Percentiles rank a stretch among this genome's conserved stretches.
These are phyloP conservation scores for Lacerta bilineata DNA, from an alignment of 2,797 vertebrate genomes.

Conservation along the genomic window DNA sequence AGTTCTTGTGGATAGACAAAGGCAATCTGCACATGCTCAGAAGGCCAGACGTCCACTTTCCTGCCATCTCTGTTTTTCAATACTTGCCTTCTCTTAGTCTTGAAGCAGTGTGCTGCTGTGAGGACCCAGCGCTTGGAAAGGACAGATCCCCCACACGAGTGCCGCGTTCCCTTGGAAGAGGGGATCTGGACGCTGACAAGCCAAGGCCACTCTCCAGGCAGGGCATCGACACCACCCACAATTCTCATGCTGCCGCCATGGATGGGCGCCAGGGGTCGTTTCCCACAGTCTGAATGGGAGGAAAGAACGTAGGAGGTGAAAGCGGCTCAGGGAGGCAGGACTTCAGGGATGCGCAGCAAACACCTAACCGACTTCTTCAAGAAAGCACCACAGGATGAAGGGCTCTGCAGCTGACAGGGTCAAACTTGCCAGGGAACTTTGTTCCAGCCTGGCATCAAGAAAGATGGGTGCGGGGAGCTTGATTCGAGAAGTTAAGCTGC, in stretches of 20 bases:
- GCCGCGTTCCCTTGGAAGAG: slow-evolving; percentile 7
- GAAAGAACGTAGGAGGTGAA: no score
- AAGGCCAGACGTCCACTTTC: background rate
- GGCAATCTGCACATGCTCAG: background rate
- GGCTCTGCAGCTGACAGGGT: background rate
- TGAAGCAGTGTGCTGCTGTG: slow-evolving; percentile 63
- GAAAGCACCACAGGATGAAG: background rate
- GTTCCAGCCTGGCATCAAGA: background rate
- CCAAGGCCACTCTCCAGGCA: slow-evolving; percentile 61
- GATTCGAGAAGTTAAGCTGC: background rate
- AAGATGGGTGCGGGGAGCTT: background rate
- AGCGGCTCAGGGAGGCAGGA: background rate
- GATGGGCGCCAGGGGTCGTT: slow-evolving; percentile 19
- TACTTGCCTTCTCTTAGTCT: slow-evolving; percentile 48
- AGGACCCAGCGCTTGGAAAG: slow-evolving; percentile 50
- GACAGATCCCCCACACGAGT: slow-evolving; percentile 56
- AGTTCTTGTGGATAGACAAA: background rate
- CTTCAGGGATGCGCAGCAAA: background rate
- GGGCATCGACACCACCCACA: slow-evolving; percentile 48
- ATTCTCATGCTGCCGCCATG: slow-evolving; percentile 29
- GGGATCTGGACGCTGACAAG: slow-evolving; percentile 57
- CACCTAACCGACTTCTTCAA: background rate
- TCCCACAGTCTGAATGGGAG: slow-evolving; percentile 28
- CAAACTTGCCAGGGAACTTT: background rate
- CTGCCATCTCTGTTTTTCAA: no score